These are phyloP conservation scores for Antennarius striatus DNA, from an alignment of 2,113 vertebrate genomes.

Conservation along the genomic window DNA sequence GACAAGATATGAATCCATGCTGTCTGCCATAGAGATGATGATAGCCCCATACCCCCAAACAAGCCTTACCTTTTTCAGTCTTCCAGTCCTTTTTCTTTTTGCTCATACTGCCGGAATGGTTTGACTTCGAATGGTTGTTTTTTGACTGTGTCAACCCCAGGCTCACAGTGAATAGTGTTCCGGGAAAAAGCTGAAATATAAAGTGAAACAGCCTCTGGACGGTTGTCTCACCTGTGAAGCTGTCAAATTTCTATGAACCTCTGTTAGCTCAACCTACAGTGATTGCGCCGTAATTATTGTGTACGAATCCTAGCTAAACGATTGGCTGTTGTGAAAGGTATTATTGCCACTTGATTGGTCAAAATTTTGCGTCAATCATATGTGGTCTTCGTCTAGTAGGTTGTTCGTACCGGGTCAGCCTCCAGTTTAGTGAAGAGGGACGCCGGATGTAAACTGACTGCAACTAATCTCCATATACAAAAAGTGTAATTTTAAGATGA, in stretches of 20 bases:
- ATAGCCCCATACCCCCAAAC: constrained; percentile 59
- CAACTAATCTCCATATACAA: not conserved
- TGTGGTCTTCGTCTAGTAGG: constrained; percentile 6
- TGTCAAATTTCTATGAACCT: constrained; percentile 79
- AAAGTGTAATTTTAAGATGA: no score
- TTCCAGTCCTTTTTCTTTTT: constrained; percentile 88
- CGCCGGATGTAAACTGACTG: constrained; percentile 14
- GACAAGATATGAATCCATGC: constrained; percentile 44
- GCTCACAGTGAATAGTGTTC: constrained; percentile 80
- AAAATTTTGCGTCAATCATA: constrained; percentile 25
- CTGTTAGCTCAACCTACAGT: constrained; percentile 70
- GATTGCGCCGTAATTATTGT: constrained; percentile 64
- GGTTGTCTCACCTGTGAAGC: constrained; percentile 80
- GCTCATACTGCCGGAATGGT: constrained; percentile 83
- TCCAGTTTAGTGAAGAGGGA: constrained; percentile 54
- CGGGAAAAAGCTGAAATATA: constrained; percentile 66
- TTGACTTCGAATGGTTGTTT: constrained; percentile 79
- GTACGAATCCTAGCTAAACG: constrained; percentile 15
- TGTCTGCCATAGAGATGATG: constrained; percentile 58
- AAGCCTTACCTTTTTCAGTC: constrained; percentile 83
- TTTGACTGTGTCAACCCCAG: constrained; percentile 85
- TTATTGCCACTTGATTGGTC: constrained; percentile 62
- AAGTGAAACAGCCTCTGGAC: constrained; percentile 77
- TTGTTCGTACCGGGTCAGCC: constrained; percentile 38
- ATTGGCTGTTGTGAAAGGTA: constrained; percentile 57